Base-by-base conservation (phyloP, 35 echinoderm and acorn worm genomes). In the Nesometra sesokonis region DNA sequence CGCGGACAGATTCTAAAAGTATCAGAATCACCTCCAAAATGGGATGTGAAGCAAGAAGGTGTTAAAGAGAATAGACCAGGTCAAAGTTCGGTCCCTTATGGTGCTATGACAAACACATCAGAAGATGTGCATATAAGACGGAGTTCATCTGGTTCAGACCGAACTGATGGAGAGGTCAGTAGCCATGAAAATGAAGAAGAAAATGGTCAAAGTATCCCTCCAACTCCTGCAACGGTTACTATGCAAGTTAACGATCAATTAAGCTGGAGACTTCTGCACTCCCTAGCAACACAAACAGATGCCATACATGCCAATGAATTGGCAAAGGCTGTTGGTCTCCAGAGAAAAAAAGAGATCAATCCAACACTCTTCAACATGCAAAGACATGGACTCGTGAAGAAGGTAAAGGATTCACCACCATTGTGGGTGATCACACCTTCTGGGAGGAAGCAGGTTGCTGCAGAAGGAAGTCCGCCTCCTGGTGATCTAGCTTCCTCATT, bases 291-390 rank as follows among this genome's bases (percentile, higher is more conserved):
- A 27, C 83, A 79, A 31, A 87, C 46, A 11, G 92, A 91, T 17
- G 34, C 89, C 11, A 83, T 91, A 33, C 83, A 88, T 27, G 88
- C 87, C 57, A 91, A 89, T 32, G 92, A 93, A 34, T 82, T 97
- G 33, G 87, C 89, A 19, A 93, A 87, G 67, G 46, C 77, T 11
- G 85, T 91, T 34, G 95, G 95, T 11, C 35, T 84, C 0, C 84
- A 90, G 23, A 80, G 76, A 77, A 92, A 92, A 57, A 97, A 91
- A 34, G 91, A 93, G 30, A 91, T 97, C 17, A 97, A 97, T 57
- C 89, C 89, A 0, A 97, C 89, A 17, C 31, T 97, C 21, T 97
- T 91, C 67, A 80, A 83, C 31, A 91, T 93, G 89, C 89, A 91
- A 85, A 93, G 89, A 81, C 67, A 89, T 43, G 87, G 89, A 46